phyloP scores from a whole-genome alignment of 2,888 invertebrate genomes.

The Sphecodes monilicornis region DNA sequence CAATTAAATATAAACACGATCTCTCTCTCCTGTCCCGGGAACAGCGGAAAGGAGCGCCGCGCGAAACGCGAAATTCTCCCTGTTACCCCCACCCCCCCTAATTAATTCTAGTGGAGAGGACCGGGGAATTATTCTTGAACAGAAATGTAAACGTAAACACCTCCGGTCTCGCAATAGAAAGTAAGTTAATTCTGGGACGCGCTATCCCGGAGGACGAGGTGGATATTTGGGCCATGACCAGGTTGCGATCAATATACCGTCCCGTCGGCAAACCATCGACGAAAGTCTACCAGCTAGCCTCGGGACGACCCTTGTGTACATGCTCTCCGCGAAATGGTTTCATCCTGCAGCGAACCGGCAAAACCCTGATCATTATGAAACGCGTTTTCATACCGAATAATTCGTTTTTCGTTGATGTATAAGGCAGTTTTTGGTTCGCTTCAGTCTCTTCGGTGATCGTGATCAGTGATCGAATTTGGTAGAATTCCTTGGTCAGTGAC shows the following conservation, averaged over 20 bases:
- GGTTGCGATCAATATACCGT: conserved; percentile 81
- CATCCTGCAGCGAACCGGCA: conserved; percentile 15
- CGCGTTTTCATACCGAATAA: neutral
- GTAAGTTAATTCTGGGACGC: conserved; percentile 80
- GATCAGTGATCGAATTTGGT: neutral
- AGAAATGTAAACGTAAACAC: conserved; percentile 31
- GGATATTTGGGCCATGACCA: conserved; percentile 83
- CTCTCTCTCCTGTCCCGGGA: neutral
- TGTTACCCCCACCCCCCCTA: neutral
- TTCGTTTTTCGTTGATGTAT: neutral
- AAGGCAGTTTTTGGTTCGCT: neutral
- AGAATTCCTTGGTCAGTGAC: neutral
- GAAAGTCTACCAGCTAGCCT: conserved; percentile 53
- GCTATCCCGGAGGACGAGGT: conserved; percentile 80
- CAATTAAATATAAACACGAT: neutral
- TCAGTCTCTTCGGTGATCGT: neutral
- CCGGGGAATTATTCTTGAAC: neutral
- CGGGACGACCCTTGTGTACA: conserved; percentile 51
- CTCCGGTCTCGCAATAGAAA: conserved; percentile 65
- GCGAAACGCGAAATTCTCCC: neutral
- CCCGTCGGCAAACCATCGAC: conserved; percentile 61
- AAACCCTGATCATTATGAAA: neutral
- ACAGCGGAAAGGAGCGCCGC: neutral
- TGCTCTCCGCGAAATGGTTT: conserved; percentile 31
- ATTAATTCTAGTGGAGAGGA: conserved; percentile 21